A percentile compares a stretch with the other conserved stretches of the same genome.
Evolutionary conservation across 2,888 invertebrate species (phyloP).

Genomic region (Smittia aterrima): DNA sequence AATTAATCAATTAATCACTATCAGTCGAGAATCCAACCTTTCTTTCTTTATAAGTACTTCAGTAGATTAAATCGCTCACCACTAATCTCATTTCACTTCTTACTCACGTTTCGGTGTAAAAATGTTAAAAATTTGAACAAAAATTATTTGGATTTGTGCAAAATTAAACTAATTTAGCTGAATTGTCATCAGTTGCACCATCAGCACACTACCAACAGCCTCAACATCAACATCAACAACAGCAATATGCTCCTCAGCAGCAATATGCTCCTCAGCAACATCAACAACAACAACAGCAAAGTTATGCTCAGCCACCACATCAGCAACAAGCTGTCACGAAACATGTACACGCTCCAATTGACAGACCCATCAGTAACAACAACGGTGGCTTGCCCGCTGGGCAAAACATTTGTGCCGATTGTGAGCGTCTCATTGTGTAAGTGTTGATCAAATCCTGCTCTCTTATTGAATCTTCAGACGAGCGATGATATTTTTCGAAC

Average conservation of each 20-base stretch:
- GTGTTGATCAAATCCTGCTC: constrained; percentile 57
- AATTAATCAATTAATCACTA: constrained; percentile 21
- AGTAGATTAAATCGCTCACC: neutral
- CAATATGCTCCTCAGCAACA: no score
- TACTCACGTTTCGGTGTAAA: neutral
- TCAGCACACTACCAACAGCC: neutral
- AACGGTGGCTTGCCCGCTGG: constrained; percentile 76
- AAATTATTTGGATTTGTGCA: neutral
- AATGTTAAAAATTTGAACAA: neutral
- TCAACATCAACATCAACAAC: no score
- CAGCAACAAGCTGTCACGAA: constrained; percentile 50
- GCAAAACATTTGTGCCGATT: constrained; percentile 94
- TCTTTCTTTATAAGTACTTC: constrained; percentile 3
- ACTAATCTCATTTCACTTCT: constrained; percentile 5
- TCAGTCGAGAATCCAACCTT: neutral
- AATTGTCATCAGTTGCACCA: constrained; percentile 22
- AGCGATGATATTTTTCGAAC: constrained; percentile 26
- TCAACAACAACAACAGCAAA: neutral
- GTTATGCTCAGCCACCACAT: neutral
- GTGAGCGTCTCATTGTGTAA: constrained; percentile 97
- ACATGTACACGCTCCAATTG: constrained; percentile 74
- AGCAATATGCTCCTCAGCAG: neutral
- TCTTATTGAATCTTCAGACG: neutral
- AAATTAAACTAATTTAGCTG: constrained; percentile 33
- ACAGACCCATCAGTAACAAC: constrained; percentile 62